These are phyloP conservation scores for Drosophila parvula DNA, from an alignment of 1,140 invertebrate species.

Conservation along the genomic window DNA sequence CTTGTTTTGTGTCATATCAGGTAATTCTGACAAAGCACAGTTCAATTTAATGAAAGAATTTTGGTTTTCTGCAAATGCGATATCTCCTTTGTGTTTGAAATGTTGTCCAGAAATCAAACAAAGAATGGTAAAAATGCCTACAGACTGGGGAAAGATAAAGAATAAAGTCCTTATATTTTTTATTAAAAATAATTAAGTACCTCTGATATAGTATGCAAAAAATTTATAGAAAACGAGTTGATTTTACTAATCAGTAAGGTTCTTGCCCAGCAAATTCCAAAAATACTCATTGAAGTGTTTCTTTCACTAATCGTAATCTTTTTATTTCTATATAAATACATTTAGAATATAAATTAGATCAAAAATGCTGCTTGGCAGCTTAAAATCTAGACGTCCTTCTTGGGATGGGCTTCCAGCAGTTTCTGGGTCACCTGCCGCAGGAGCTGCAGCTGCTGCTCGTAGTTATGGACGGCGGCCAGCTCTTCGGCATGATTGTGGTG, in stretches of 20 bases:
- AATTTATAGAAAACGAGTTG: no score
- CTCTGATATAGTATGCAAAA: no score
- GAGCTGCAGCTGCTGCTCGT: conserved; percentile 66
- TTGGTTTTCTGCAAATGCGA: not conserved
- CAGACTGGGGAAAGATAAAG: not conserved
- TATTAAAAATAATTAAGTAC: not conserved
- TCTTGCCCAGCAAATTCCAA: not conserved
- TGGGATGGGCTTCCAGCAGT: conserved; percentile 60
- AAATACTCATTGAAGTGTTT: not conserved
- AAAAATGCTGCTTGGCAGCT: conserved; percentile 35
- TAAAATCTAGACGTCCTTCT: conserved; percentile 39
- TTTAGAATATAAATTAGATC: conserved; percentile 32
- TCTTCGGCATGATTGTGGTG: conserved; percentile 61
- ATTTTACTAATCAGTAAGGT: not conserved
- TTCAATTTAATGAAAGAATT: not conserved
- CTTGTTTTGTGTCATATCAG: not conserved
- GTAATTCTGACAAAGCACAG: not conserved
- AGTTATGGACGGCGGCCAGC: conserved; percentile 57
- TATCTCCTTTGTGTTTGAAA: not conserved
- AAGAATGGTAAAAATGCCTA: not conserved
- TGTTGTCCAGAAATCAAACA: not conserved
- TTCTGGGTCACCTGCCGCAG: conserved; percentile 69
- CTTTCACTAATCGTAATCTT: conserved; percentile 29
- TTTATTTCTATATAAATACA: conserved; percentile 59
- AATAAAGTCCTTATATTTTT: not conserved